Evolutionary conservation across 1,140 invertebrate genomes (phyloP).

Genomic region (Drosophila oshimai): DNA sequence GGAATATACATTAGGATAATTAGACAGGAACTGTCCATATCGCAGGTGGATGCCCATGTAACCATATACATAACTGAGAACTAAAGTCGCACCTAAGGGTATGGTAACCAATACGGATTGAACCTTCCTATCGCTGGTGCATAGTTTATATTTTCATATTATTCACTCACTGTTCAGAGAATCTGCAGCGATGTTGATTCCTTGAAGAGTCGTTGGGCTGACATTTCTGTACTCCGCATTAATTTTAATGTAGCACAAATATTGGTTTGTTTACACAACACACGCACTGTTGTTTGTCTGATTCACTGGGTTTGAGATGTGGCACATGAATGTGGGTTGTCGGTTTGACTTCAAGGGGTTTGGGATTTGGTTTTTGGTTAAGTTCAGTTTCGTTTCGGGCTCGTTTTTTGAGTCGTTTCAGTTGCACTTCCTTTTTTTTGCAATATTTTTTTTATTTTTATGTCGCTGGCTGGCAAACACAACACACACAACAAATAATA

Average conservation of each 20-base stretch:
- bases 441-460: background rate
- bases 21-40: constrained; percentile 28
- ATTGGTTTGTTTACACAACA: constrained; percentile 30
- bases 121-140: too few species aligned
- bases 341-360: background rate
- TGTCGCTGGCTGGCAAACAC: background rate
- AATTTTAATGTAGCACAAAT: constrained; percentile 29
- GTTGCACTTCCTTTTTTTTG: constrained; percentile 10
- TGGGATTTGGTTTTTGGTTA: constrained; percentile 8
- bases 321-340: constrained; percentile 16
- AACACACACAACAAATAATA: constrained; percentile 27
- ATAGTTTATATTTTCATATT: too few species aligned
- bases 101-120: too few species aligned
- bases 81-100: background rate
- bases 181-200: constrained; percentile 29
- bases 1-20: constrained; percentile 57
- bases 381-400: constrained; percentile 31
- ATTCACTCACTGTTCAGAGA: constrained; percentile 54
- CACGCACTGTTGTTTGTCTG: constrained; percentile 21
- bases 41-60: background rate
- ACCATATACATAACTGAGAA: background rate
- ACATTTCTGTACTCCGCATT: constrained; percentile 24
- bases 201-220: constrained; percentile 44
- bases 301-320: constrained; percentile 24
- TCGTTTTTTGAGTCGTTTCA: constrained; percentile 35